phyloP scores from a whole-genome alignment of 1,140 invertebrate species.

The Zaprionus davidi region DNA sequence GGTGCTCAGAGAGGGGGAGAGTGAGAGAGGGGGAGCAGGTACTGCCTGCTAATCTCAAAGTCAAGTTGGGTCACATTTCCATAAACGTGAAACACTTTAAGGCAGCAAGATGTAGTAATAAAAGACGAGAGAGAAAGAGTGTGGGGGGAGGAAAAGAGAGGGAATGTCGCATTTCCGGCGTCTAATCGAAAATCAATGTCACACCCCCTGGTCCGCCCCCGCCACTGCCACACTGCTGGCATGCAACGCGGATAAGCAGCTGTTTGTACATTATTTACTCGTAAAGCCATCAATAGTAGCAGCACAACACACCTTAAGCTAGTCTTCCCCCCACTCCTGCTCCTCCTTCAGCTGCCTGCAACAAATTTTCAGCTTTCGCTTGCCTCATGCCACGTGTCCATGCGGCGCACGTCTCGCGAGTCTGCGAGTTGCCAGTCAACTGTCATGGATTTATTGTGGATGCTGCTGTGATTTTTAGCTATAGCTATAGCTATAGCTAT shows the following conservation, averaged over 20 bases:
- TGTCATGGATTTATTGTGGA: conserved; percentile 78
- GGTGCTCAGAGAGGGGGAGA: neutral
- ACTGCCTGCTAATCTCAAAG: conserved; percentile 48
- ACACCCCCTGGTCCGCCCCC: neutral
- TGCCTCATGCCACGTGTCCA: conserved; percentile 47
- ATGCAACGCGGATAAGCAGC: conserved; percentile 72
- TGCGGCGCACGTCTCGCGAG: conserved; percentile 26
- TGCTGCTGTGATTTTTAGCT: conserved; percentile 75
- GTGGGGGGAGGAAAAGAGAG: conserved; percentile 4
- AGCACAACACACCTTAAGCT: conserved; percentile 11
- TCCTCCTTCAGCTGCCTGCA: neutral
- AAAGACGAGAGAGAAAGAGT: conserved; percentile 11
- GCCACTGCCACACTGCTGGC: conserved; percentile 3
- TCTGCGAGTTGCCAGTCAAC: conserved; percentile 60
- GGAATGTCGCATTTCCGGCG: conserved; percentile 65
- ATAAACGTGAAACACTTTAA: conserved; percentile 60
- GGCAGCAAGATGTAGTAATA: conserved; percentile 29
- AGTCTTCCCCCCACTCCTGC: neutral
- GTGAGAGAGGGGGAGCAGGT: neutral
- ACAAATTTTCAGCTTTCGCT: conserved; percentile 45
- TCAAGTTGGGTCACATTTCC: conserved; percentile 52
- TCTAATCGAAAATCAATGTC: conserved; percentile 81
- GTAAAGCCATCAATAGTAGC: conserved; percentile 75
- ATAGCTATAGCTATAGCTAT: conserved; percentile 11
- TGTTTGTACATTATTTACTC: conserved; percentile 83